Percentiles rank a stretch among this genome's conserved stretches.
phyloP scores from a whole-genome alignment of 2,113 vertebrate genomes.

The Melospiza georgiana region DNA sequence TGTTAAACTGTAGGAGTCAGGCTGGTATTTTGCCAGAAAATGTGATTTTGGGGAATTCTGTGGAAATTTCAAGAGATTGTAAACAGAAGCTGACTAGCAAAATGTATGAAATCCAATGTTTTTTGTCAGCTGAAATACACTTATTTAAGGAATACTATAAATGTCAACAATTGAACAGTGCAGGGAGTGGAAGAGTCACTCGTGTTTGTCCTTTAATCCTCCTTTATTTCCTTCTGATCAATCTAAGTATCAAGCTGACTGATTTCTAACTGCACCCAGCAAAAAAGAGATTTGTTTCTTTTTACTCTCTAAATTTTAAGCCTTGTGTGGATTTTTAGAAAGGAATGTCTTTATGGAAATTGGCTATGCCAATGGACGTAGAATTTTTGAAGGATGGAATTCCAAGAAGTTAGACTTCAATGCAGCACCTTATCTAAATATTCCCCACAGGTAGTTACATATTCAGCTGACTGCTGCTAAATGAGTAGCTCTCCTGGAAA shows the following conservation, averaged over 20 bases:
- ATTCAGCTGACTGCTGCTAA: background rate
- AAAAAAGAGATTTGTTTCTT: background rate
- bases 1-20: background rate
- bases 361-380: background rate
- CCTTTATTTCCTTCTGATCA: background rate
- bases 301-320: background rate
- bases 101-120: background rate
- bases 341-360: background rate
- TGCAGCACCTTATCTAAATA: background rate
- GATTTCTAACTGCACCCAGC: background rate
- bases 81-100: background rate
- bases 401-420: background rate
- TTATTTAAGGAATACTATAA: background rate
- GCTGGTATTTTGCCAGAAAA: conserved; percentile 10
- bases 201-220: background rate
- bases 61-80: background rate
- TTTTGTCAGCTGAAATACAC: background rate
- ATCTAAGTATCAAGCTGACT: background rate
- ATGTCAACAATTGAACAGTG: background rate
- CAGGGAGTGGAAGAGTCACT: background rate
- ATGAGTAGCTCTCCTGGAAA: background rate
- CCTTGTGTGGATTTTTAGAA: background rate
- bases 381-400: background rate
- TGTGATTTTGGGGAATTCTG: conserved; percentile 5
- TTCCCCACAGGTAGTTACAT: background rate